Conservation (phyloP, 2,888 invertebrate species). For the Nephrocerus scutellatus region DNA sequence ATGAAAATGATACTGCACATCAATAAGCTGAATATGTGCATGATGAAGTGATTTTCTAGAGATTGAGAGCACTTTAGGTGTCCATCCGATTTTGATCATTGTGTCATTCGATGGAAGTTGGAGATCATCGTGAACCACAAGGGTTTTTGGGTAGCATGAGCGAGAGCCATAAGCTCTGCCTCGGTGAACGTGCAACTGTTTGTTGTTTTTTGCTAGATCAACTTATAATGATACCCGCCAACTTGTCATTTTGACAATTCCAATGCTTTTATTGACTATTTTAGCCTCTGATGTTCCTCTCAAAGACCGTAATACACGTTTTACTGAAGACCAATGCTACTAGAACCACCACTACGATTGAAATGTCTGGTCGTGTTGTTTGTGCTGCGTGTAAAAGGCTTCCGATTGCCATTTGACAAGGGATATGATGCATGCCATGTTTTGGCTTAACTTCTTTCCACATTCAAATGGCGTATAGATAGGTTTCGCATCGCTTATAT, state of each 20-base stretch:
- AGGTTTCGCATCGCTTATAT: slow-evolving; percentile 7
- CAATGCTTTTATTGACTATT: slow-evolving; percentile 6
- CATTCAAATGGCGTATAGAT: slow-evolving; percentile 8
- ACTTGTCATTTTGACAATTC: slow-evolving; percentile 1
- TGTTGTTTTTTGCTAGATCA: slow-evolving; percentile 13
- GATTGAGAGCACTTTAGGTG: slow-evolving; percentile 9
- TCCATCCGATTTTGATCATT: slow-evolving; percentile 7
- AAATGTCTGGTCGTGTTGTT: slow-evolving; percentile 11
- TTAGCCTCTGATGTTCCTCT: slow-evolving; percentile 2
- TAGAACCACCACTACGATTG: slow-evolving; percentile 7
- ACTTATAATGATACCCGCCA: slow-evolving; percentile 7
- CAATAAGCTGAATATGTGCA: slow-evolving; percentile 4
- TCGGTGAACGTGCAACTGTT: slow-evolving; percentile 13
- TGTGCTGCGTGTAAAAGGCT: slow-evolving; percentile 6
- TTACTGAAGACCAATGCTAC: slow-evolving; percentile 10
- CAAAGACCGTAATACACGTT: slow-evolving; percentile 8
- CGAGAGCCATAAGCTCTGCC: slow-evolving; percentile 11
- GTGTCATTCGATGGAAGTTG: slow-evolving; percentile 5
- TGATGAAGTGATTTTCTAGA: slow-evolving; percentile 9
- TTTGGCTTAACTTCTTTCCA: slow-evolving; percentile 5
- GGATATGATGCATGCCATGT: slow-evolving; percentile 9
- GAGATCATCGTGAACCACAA: slow-evolving; percentile 9
- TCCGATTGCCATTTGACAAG: slow-evolving; percentile 10
- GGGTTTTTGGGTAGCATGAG: slow-evolving; percentile 10
- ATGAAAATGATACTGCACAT: slow-evolving; percentile 10